Evolutionary conservation across 2,888 invertebrate species (phyloP).

Genomic region (Harpagoxenus sublaevis): DNA sequence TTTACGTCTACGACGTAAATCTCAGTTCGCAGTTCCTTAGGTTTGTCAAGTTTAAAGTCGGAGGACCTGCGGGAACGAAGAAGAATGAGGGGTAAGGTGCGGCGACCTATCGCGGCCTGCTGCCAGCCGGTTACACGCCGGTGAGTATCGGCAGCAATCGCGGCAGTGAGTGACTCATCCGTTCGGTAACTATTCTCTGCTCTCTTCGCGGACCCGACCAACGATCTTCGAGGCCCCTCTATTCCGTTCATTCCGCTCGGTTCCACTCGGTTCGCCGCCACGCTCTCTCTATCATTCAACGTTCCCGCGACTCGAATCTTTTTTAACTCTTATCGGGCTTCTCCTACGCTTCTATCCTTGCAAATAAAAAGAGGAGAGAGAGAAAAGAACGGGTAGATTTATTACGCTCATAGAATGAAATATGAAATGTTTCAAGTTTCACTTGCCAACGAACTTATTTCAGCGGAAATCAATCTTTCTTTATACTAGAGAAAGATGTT

Average conservation of each 20-base stretch:
- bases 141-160: constrained; percentile 65
- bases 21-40: not conserved
- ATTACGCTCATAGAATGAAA: constrained; percentile 20
- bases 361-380: constrained; percentile 4
- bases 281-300: constrained; percentile 58
- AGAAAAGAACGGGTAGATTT: constrained; percentile 2
- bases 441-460: not conserved
- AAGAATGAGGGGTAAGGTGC: constrained; percentile 77
- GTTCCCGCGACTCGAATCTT: constrained; percentile 32
- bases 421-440: constrained; percentile 24
- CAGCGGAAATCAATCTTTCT: constrained; percentile 8
- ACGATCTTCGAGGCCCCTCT: constrained; percentile 21
- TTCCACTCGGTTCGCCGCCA: constrained; percentile 69
- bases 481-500: not conserved
- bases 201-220: constrained; percentile 38
- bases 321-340: constrained; percentile 31
- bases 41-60: constrained; percentile 20
- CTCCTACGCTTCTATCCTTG: not conserved
- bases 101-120: constrained; percentile 78
- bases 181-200: constrained; percentile 60
- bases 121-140: constrained; percentile 70
- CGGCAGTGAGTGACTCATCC: constrained; percentile 73
- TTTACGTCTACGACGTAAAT: not conserved
- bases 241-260: constrained; percentile 70
- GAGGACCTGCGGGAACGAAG: constrained; percentile 19